Evolutionary conservation across 92 coral and sea anemone species (phyloP).

Genomic region (Nematostella vectensis): DNA sequence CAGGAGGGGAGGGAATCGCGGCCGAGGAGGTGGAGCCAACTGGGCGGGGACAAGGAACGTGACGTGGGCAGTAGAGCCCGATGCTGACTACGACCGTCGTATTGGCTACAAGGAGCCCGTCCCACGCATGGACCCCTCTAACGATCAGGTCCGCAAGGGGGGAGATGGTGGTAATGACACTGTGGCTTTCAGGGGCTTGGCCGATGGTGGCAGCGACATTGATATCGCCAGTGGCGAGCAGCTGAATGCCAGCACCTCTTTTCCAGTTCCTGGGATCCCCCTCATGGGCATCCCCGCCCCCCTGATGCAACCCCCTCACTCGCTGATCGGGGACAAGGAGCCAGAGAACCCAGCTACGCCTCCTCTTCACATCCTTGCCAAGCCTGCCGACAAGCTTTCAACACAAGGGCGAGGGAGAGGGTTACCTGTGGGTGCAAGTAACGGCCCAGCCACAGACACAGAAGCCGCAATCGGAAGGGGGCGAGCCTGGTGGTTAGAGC

Average conservation of each 20-base stretch:
- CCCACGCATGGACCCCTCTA: conserved; percentile 18
- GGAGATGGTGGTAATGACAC: conserved; percentile 67
- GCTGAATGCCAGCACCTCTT: neutral
- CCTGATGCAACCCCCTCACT: conserved; percentile 13
- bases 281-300: conserved; percentile 16
- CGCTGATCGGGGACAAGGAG: neutral
- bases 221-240: conserved; percentile 31
- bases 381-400: conserved; percentile 58
- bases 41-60: conserved; percentile 67
- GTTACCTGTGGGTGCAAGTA: conserved; percentile 5
- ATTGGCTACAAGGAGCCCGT: conserved; percentile 63
- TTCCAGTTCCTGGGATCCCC: conserved; percentile 1
- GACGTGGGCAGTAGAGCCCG: conserved; percentile 93
- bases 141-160: conserved; percentile 63
- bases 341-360: conserved; percentile 6
- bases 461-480: conserved; percentile 44
- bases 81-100: conserved; percentile 84
- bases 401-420: conserved; percentile 79
- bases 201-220: conserved; percentile 56
- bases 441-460: conserved; percentile 10
- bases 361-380: conserved; percentile 43
- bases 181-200: conserved; percentile 51
- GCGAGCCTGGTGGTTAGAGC: conserved; percentile 89
- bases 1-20: conserved; percentile 38
- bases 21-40: conserved; percentile 53